phyloP scores from a whole-genome alignment of 2,888 invertebrate species.

The Agrotis puta region DNA sequence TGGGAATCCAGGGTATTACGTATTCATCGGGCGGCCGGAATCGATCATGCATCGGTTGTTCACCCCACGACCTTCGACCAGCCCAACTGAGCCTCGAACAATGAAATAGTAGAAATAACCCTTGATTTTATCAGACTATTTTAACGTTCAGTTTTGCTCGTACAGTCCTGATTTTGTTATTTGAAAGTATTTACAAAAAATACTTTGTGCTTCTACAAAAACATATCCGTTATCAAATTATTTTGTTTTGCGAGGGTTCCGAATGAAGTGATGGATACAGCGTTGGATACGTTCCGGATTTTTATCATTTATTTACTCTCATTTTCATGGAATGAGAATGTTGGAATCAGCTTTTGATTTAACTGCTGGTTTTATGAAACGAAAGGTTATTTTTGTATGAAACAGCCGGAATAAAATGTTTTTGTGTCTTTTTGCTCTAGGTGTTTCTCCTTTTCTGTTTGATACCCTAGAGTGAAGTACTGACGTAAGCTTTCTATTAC shows the following conservation, averaged over 20 bases:
- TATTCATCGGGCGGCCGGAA: conserved; percentile 70
- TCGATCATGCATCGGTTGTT: conserved; percentile 79
- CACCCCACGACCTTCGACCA: conserved; percentile 70
- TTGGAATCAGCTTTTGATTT: conserved; percentile 22
- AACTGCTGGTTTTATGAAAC: neutral
- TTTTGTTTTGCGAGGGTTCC: conserved; percentile 21
- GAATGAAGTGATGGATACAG: conserved; percentile 26
- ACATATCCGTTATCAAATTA: conserved; percentile 16
- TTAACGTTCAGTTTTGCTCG: conserved; percentile 26
- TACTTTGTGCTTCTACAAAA: conserved; percentile 29
- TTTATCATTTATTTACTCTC: conserved; percentile 24
- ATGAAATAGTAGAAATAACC: conserved; percentile 66
- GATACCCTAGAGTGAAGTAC: conserved; percentile 25
- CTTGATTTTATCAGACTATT: conserved; percentile 53
- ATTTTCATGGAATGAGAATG: conserved; percentile 7
- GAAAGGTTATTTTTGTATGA: neutral
- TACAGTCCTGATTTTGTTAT: conserved; percentile 6
- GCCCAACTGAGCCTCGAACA: conserved; percentile 46
- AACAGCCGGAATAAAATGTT: neutral
- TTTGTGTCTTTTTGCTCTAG: neutral
- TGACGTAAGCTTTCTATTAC: conserved; percentile 74
- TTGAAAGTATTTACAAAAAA: too few species aligned
- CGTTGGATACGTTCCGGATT: conserved; percentile 11
- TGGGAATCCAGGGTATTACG: conserved; percentile 67
- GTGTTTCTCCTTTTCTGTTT: neutral